Percentiles rank a stretch among this genome's conserved stretches.
Evolutionary conservation across 1,140 invertebrate genomes (phyloP).

Genomic region (Drosophila ogumai): DNA sequence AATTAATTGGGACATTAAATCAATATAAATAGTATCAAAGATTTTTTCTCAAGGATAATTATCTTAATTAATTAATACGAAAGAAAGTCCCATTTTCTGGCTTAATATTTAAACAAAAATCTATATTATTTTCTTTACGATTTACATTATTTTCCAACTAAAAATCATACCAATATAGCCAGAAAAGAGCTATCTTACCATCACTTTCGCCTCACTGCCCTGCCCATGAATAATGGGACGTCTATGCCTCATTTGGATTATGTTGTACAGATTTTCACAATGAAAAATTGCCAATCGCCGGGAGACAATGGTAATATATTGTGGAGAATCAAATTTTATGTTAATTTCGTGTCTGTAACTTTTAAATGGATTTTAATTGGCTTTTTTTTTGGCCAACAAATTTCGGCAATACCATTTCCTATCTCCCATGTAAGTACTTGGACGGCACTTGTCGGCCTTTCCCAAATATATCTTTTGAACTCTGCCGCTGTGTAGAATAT

Average conservation of each 20-base stretch:
- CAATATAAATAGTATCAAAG: too few relatives aligned
- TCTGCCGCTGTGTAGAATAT: slow-evolving; percentile 59
- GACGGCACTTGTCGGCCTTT: slow-evolving; percentile 51
- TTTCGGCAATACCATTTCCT: slow-evolving; percentile 41
- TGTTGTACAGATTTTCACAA: slow-evolving; percentile 63
- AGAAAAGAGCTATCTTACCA: neutral
- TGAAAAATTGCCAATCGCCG: slow-evolving; percentile 65
- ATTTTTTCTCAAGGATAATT: fast-evolving
- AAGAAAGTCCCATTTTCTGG: neutral
- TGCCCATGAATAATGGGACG: slow-evolving; percentile 62
- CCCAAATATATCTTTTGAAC: slow-evolving; percentile 54
- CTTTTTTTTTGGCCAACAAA: slow-evolving; percentile 43
- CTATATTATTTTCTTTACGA: too few relatives aligned
- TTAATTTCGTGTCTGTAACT: slow-evolving; percentile 61
- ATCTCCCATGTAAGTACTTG: slow-evolving; percentile 40
- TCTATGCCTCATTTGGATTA: slow-evolving; percentile 61
- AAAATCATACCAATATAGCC: neutral
- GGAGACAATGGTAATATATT: slow-evolving; percentile 49
- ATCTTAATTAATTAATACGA: neutral
- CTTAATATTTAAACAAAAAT: neutral
- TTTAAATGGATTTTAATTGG: slow-evolving; percentile 74
- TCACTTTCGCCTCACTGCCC: slow-evolving; percentile 14
- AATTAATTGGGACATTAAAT: neutral
- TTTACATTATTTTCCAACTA: neutral
- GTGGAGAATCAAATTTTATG: slow-evolving; percentile 53